Evolutionary conservation across 2,888 invertebrate species (phyloP).

Genomic region (Meta bourneti): DNA sequence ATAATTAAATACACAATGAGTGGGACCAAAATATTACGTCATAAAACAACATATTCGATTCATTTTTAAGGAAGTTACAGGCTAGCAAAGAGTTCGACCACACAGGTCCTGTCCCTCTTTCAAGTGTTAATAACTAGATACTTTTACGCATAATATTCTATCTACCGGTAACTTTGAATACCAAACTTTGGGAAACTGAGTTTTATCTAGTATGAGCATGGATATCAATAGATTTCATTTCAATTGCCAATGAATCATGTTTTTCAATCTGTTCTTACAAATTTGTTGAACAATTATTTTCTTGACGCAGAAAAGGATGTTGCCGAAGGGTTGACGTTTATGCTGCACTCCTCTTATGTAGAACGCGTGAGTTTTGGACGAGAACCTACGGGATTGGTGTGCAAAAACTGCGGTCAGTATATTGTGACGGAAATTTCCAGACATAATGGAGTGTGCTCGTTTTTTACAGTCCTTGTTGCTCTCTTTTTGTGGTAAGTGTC

Average conservation of each 20-base stretch:
- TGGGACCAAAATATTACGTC: no score
- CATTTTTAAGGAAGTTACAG: no score
- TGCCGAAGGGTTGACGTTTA: slow-evolving; percentile 32
- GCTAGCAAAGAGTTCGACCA: no score
- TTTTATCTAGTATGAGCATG: no score
- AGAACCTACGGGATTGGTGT: slow-evolving; percentile 47
- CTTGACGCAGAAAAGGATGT: slow-evolving; percentile 19
- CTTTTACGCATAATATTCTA: no score
- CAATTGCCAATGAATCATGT: not conserved
- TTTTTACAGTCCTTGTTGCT: slow-evolving; percentile 56
- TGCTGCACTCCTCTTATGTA: slow-evolving; percentile 43
- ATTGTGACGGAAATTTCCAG: slow-evolving; percentile 64
- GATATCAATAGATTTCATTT: not conserved
- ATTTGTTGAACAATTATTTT: not conserved
- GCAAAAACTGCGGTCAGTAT: slow-evolving; percentile 65
- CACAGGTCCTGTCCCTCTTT: no score
- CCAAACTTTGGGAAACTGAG: no score
- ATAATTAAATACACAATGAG: no score
- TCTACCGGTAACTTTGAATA: no score
- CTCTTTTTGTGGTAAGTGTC: slow-evolving; percentile 65
- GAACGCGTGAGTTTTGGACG: slow-evolving; percentile 49
- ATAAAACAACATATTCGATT: no score
- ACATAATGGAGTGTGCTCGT: slow-evolving; percentile 70
- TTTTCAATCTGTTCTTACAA: not conserved
- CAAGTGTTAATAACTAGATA: no score